phyloP scores from a whole-genome alignment of 2,888 invertebrate species.

The Melanostoma mellinum region DNA sequence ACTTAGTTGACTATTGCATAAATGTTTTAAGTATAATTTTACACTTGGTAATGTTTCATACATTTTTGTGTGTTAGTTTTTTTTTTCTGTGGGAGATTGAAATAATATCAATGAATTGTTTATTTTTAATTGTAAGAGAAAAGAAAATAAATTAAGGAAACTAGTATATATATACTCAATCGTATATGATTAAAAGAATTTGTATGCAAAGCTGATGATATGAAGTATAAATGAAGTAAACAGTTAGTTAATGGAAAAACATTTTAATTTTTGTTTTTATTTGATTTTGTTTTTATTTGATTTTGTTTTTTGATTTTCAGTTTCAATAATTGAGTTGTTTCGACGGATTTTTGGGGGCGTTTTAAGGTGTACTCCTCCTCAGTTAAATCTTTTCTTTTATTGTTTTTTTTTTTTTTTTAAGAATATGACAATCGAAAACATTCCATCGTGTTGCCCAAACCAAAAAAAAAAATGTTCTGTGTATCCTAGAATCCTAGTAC shows the following conservation, averaged over 20 bases:
- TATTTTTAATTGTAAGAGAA: constrained; percentile 18
- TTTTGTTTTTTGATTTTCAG: background rate
- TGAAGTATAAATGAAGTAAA: constrained; percentile 44
- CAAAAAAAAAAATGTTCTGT: no score
- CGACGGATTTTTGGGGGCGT: background rate
- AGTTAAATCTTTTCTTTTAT: background rate
- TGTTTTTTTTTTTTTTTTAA: background rate
- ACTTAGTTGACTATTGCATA: constrained; percentile 50
- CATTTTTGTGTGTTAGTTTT: constrained; percentile 39
- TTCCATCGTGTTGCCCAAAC: background rate
- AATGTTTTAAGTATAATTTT: constrained; percentile 17
- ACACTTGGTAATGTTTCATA: constrained; percentile 1
- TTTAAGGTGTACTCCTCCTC: no score
- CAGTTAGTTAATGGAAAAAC: constrained; percentile 45
- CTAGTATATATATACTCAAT: constrained; percentile 33
- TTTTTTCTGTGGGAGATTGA: constrained; percentile 15
- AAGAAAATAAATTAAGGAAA: constrained; percentile 26
- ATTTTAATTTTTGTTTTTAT: constrained; percentile 16
- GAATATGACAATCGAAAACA: constrained; percentile 11
- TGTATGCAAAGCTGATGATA: constrained; percentile 40
- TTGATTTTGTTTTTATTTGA: constrained; percentile 1
- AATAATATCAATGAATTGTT: constrained; percentile 29
- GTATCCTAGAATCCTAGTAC: no score
- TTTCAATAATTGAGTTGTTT: background rate
- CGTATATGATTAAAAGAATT: constrained; percentile 44